Base-by-base conservation (phyloP, 2,113 vertebrate species). In the Pampusana beccarii region DNA sequence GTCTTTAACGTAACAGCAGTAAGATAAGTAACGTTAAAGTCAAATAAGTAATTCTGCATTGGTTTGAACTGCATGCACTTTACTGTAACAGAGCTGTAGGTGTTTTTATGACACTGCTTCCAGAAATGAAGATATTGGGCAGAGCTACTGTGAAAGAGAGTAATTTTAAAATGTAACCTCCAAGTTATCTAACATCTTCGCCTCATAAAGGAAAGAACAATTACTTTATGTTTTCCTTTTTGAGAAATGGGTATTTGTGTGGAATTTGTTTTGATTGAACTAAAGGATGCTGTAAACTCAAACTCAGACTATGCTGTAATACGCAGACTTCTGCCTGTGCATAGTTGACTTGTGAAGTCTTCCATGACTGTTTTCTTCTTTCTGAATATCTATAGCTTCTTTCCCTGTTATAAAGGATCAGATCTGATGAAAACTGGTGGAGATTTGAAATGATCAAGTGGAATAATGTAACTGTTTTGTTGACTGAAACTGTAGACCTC, bases 401-500 rank as follows among this genome's bases (percentile, higher is more conserved):
- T 82, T 85, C 8, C 20, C 9, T 75, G 16, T 51, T 74, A 31
- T 2, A 8, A 69, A 85, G 31, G 28, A 36, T 88, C 58, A 91
- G 53, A 75, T 16, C 7, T 42, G 23, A 28, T 75, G 42, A 80
- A 93, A 83, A 46, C 6, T 0, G 1, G 3, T 56, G 31, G 56
- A 60, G 31, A 53, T 83, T 33, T 82, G 34, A 77, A 92, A 65
- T 80, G 31, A 51, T 36, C 10, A 26, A 28, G 23, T 36, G n/a
- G 11, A 67, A 56, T 82, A 80, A 57, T 0, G 0, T 48, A 54
- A 24, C 19, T 6, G 4, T 46, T 66, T 21, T 40, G 7, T 73
- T 91, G 40, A 16, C 54, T 15, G 24, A 60, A 92, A 28, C 33
- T 50, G 21, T 29, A 38, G 16, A 31, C 50, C 10, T 50, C 34